These are phyloP conservation scores for Mya arenaria DNA, from an alignment of 1,140 invertebrate genomes.

Conservation along the genomic window DNA sequence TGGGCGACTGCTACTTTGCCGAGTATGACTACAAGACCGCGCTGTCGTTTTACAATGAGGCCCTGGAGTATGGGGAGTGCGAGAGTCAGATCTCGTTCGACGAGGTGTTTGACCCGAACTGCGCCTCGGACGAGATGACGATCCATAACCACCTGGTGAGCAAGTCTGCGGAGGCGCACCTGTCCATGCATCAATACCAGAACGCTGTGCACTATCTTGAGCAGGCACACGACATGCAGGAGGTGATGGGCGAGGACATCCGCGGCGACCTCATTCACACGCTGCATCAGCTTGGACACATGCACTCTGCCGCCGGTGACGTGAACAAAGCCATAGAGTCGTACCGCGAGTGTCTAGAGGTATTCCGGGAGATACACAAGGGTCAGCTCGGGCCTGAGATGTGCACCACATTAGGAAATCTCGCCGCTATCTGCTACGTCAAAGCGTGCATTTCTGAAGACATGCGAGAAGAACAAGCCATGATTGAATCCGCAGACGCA, in stretches of 20 bases:
- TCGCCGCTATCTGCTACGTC: slow-evolving; percentile 79
- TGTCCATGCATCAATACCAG: slow-evolving; percentile 78
- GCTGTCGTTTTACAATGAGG: slow-evolving; percentile 76
- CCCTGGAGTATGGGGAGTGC: slow-evolving; percentile 73
- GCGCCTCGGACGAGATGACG: slow-evolving; percentile 75
- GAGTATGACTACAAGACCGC: slow-evolving; percentile 78
- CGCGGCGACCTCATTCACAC: slow-evolving; percentile 76
- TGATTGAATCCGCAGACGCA: slow-evolving; percentile 73
- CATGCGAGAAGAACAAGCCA: slow-evolving; percentile 72
- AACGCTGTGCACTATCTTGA: slow-evolving; percentile 76
- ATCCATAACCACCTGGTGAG: slow-evolving; percentile 78
- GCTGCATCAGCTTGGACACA: slow-evolving; percentile 76
- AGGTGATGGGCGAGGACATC: slow-evolving; percentile 77
- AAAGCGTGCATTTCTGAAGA: slow-evolving; percentile 77
- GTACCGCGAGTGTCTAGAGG: slow-evolving; percentile 75
- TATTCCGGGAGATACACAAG: slow-evolving; percentile 75
- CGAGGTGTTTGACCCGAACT: slow-evolving; percentile 72
- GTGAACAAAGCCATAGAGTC: slow-evolving; percentile 78
- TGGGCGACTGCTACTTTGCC: slow-evolving; percentile 78
- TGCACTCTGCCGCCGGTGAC: slow-evolving; percentile 76
- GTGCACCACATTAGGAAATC: slow-evolving; percentile 74
- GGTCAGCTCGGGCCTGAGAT: slow-evolving; percentile 76
- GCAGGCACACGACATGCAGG: slow-evolving; percentile 77
- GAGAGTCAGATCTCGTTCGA: slow-evolving; percentile 68
- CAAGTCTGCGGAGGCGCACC: slow-evolving; percentile 77